Evolutionary conservation across 2,113 vertebrate species (phyloP), one percentile per base, ranked within the genome.

Genomic region (Bambusicola thoracicus): DNA sequence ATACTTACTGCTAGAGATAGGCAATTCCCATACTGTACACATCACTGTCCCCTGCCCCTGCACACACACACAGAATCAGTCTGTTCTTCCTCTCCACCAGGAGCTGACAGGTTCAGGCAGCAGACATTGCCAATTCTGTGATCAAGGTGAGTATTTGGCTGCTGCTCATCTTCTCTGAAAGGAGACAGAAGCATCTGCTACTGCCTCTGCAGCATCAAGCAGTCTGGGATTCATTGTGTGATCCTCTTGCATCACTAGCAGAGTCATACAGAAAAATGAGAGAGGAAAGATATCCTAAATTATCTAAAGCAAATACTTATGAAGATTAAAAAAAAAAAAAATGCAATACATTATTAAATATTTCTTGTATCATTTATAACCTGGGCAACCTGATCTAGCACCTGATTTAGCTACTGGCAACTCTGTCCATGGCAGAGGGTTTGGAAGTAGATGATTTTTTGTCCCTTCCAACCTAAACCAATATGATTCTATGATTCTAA

Each of bases 11-110:
- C 7, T 55, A 59, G 38, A 63, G 55, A 12, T 1, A 30, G 13
- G 3, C 0, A 0, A 6, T 18, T 72, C 9, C 61, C 11, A 7
- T 17, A 18, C 7, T 17, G 4, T 29, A 12, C 8, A 10, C 13
- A 68, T 76, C 17, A 3, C 20, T 63, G 2, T 36, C 38, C 19
- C 15, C 8, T 83, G 68, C 8, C 16, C 6, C 7, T 55, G 8
- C 10, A 3, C 7, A 38, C 24, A 24, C 12, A n/a, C 8, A 27
- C 4, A 10, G 11, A 32, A 29, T 49, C 34, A 29, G 15, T 30
- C 44, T 85, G 21, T 34, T 62, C 34, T 53, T 65, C 36, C 36
- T 89, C 81, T 86, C 38, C 11, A 55, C 13, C 21, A 4, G 6
- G 29, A 88, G 30, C n/a, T 5, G 13, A 49, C 38, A 62, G 12